Evolutionary conservation across 2,888 invertebrate species (phyloP).

Genomic region (Trypoxylon attenuatum): DNA sequence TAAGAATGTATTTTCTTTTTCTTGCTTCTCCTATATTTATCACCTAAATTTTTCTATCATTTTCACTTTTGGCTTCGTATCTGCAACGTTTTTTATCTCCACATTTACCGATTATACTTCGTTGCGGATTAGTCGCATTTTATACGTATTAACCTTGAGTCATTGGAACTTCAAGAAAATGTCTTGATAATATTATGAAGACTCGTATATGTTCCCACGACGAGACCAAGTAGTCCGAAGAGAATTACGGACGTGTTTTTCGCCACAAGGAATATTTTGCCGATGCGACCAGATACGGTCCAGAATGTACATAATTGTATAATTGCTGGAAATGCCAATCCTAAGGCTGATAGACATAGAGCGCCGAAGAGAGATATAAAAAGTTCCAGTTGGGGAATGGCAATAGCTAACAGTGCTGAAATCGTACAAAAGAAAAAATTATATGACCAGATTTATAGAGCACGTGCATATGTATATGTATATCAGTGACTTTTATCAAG

Average conservation of each 20-base stretch:
- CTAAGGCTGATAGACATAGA: conserved; percentile 89
- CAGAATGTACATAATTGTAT: conserved; percentile 90
- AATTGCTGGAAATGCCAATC: conserved; percentile 92
- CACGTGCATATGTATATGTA: no score
- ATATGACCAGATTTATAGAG: no score
- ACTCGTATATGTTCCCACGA: conserved; percentile 84
- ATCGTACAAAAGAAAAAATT: no score
- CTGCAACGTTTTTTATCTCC: no score
- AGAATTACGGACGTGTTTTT: conserved; percentile 81
- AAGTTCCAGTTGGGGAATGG: conserved; percentile 86
- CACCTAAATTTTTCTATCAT: no score
- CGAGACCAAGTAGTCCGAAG: conserved; percentile 81
- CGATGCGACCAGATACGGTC: conserved; percentile 79
- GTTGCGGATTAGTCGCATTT: no score
- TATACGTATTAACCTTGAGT: no score
- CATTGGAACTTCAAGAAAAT: conserved; percentile 74
- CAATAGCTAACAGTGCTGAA: conserved; percentile 88
- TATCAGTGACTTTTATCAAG: no score
- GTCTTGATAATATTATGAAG: conserved; percentile 79
- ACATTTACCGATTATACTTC: no score
- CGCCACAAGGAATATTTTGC: conserved; percentile 77
- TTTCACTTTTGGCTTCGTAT: no score
- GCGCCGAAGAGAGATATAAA: conserved; percentile 90
- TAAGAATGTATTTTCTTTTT: no score
- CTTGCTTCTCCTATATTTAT: no score